phyloP scores from a whole-genome alignment of 1,140 invertebrate genomes.

The Frieseomelitta varia region DNA sequence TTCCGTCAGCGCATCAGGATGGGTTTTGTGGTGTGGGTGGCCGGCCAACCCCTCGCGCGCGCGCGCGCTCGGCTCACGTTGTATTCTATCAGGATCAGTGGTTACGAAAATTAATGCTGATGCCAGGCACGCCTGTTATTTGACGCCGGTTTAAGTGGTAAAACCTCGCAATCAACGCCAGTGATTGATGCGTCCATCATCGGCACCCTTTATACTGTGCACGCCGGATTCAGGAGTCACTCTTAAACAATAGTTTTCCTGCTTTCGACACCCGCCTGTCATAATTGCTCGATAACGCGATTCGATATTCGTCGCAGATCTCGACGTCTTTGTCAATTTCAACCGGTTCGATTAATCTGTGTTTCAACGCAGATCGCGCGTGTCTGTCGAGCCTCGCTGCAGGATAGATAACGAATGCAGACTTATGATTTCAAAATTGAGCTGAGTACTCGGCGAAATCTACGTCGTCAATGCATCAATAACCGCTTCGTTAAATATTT shows the following conservation, averaged over 20 bases:
- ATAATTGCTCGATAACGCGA: slow-evolving; percentile 22
- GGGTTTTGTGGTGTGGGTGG: slow-evolving; percentile 2
- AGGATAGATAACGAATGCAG: background rate
- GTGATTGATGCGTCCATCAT: slow-evolving; percentile 52
- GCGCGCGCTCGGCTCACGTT: background rate
- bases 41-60: background rate
- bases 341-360: background rate
- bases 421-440: background rate
- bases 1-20: slow-evolving; percentile 21
- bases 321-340: background rate
- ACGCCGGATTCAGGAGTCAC: background rate
- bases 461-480: too few relatives aligned
- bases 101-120: slow-evolving; percentile 59
- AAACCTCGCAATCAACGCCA: slow-evolving; percentile 55
- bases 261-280: slow-evolving; percentile 6
- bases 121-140: slow-evolving; percentile 48
- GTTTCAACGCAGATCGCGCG: background rate
- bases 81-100: slow-evolving; percentile 47
- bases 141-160: slow-evolving; percentile 52
- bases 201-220: slow-evolving; percentile 23
- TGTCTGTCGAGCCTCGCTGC: background rate
- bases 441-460: too few relatives aligned
- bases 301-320: background rate
- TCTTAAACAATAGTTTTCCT: slow-evolving; percentile 35
- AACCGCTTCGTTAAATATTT: too few relatives aligned